Evolutionary conservation across 2,888 invertebrate species (phyloP).

Genomic region (Aporophyla lueneburgensis): DNA sequence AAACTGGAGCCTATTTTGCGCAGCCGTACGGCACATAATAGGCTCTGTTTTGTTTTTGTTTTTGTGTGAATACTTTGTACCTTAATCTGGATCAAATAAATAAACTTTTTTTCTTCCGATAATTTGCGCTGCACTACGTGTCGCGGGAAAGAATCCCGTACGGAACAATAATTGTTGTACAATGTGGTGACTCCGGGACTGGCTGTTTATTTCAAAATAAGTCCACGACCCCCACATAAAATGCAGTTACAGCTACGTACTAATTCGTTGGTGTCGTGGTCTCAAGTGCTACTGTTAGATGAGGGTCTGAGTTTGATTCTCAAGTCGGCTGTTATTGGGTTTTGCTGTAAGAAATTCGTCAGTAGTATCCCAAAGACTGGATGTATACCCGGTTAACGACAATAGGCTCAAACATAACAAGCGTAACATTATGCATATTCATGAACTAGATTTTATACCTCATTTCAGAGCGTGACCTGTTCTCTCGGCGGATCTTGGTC

Average conservation of each 20-base stretch:
- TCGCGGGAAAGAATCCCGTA: too few relatives aligned
- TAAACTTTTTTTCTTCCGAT: too few relatives aligned
- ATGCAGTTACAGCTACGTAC: too few relatives aligned
- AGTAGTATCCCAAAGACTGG: background rate
- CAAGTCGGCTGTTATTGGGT: background rate
- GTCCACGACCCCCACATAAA: too few relatives aligned
- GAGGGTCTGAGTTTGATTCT: background rate
- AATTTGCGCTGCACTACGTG: background rate
- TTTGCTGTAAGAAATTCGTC: background rate
- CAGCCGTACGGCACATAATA: too few relatives aligned
- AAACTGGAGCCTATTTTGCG: background rate
- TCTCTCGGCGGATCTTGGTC: constrained; percentile 97
- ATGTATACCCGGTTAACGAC: background rate
- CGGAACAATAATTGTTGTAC: background rate
- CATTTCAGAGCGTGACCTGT: constrained; percentile 93
- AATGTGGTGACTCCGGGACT: background rate
- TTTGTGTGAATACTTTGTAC: too few relatives aligned
- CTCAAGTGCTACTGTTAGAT: too few relatives aligned
- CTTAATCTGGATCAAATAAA: too few relatives aligned
- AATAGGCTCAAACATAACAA: background rate
- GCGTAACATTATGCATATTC: too few relatives aligned
- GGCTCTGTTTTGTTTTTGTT: background rate
- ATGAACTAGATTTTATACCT: background rate
- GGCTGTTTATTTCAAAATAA: too few relatives aligned
- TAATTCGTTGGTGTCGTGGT: too few relatives aligned